phyloP scores from a whole-genome alignment of 2,888 invertebrate species.

The Deroplatys truncata region DNA sequence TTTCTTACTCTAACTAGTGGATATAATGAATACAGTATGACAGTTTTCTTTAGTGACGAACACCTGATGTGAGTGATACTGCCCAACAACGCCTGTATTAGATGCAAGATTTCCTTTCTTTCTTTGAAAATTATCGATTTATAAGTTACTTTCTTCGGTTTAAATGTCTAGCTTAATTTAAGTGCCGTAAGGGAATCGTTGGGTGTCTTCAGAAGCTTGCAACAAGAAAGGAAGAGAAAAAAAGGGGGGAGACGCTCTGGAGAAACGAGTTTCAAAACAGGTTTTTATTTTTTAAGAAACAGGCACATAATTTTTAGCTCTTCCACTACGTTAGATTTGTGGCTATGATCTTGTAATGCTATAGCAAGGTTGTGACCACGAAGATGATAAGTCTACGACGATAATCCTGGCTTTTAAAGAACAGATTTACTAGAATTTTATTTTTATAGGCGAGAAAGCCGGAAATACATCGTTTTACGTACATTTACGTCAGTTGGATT shows the following conservation, averaged over 20 bases:
- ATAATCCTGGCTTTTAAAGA: neutral
- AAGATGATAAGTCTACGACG: neutral
- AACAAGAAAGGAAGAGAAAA: neutral
- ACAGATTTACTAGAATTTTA: neutral
- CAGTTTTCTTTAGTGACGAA: too few species aligned
- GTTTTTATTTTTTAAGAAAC: neutral
- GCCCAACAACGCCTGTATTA: too few species aligned
- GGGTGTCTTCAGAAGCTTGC: neutral
- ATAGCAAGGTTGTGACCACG: neutral
- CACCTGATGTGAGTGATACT: too few species aligned
- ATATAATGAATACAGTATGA: too few species aligned
- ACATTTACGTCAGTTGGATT: too few species aligned
- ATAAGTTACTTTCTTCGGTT: neutral
- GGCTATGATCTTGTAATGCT: neutral
- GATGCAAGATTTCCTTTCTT: too few species aligned
- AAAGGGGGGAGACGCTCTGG: neutral
- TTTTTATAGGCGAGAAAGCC: neutral
- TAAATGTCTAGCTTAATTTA: neutral
- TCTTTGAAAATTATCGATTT: too few species aligned
- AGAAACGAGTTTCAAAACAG: neutral
- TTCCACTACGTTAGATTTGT: neutral
- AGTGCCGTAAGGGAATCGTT: neutral
- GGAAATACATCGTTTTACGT: neutral
- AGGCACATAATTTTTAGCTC: neutral
- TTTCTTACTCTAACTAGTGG: too few species aligned